Evolutionary conservation across 2,888 invertebrate genomes (phyloP).

Genomic region (Stegana nigrithorax): DNA sequence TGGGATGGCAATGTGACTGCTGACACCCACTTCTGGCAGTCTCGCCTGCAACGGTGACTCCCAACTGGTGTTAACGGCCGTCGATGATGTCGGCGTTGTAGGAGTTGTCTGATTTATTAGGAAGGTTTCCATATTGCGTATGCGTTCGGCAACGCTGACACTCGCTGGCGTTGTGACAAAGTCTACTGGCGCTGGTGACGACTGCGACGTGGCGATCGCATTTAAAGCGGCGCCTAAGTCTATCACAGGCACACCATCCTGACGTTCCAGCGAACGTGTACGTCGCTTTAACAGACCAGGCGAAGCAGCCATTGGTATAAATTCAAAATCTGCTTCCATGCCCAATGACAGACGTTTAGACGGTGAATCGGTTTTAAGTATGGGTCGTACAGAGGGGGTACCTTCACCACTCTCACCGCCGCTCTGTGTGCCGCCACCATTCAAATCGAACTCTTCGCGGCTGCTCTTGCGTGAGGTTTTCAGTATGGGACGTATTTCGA

Average conservation of each 20-base stretch:
- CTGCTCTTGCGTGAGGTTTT: constrained; percentile 79
- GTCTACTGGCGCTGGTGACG: constrained; percentile 30
- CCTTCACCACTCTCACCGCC: constrained; percentile 29
- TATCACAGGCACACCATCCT: constrained; percentile 72
- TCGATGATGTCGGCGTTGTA: constrained; percentile 22
- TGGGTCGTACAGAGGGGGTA: constrained; percentile 51
- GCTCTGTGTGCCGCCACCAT: constrained; percentile 25
- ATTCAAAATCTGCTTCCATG: constrained; percentile 22
- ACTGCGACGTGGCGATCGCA: constrained; percentile 53
- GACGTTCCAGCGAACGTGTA: constrained; percentile 69
- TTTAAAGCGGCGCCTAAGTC: constrained; percentile 59
- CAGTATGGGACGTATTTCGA: constrained; percentile 81
- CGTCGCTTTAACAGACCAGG: constrained; percentile 53
- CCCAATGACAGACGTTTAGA: constrained; percentile 64
- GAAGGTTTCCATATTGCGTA: constrained; percentile 73
- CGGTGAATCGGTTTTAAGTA: constrained; percentile 65
- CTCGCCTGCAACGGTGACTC: constrained; percentile 51
- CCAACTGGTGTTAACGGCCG: constrained; percentile 45
- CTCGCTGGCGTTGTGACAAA: constrained; percentile 40
- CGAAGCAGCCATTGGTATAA: constrained; percentile 11
- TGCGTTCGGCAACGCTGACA: constrained; percentile 8
- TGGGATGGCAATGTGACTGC: constrained; percentile 66
- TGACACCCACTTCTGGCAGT: constrained; percentile 20
- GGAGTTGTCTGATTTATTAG: constrained; percentile 47
- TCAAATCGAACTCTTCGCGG: constrained; percentile 71